A percentile compares a stretch with the other conserved stretches of the same genome.
phyloP scores from a whole-genome alignment of 2,888 invertebrate species.

The Eupithecia pulchellata region DNA sequence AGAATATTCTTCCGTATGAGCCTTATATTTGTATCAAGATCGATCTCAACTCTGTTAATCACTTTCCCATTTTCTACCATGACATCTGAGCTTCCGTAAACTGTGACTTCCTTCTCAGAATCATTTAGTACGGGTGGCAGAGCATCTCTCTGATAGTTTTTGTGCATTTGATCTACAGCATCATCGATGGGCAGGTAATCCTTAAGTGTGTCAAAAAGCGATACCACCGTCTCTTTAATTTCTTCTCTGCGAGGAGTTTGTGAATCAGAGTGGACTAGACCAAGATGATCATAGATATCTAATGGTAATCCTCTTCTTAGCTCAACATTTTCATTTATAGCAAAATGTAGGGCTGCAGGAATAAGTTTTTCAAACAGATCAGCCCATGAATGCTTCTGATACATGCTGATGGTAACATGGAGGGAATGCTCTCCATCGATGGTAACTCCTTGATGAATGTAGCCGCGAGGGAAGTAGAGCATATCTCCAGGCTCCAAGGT shows the following conservation, averaged over 20 bases:
- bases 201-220: slow-evolving; percentile 86
- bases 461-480: slow-evolving; percentile 96
- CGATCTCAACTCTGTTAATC: slow-evolving; percentile 87
- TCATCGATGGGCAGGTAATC: slow-evolving; percentile 89
- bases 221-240: slow-evolving; percentile 82
- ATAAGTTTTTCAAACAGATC: slow-evolving; percentile 94
- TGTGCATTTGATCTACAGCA: slow-evolving; percentile 94
- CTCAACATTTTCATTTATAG: slow-evolving; percentile 88
- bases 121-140: slow-evolving; percentile 92
- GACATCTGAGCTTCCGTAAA: slow-evolving; percentile 89
- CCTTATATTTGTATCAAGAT: slow-evolving; percentile 87
- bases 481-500: slow-evolving; percentile 94
- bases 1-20: slow-evolving; percentile 84
- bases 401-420: slow-evolving; percentile 97
- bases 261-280: slow-evolving; percentile 87
- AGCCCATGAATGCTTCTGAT: slow-evolving; percentile 95
- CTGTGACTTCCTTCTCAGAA: slow-evolving; percentile 88
- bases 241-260: slow-evolving; percentile 73
- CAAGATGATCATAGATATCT: slow-evolving; percentile 90
- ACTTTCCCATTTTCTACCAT: slow-evolving; percentile 87
- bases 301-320: slow-evolving; percentile 92
- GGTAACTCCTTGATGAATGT: slow-evolving; percentile 94
- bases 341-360: slow-evolving; percentile 90
- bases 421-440: slow-evolving; percentile 93
- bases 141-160: slow-evolving; percentile 93